Evolutionary conservation across 2,888 invertebrate species (phyloP).

Genomic region (Melieria crassipennis): DNA sequence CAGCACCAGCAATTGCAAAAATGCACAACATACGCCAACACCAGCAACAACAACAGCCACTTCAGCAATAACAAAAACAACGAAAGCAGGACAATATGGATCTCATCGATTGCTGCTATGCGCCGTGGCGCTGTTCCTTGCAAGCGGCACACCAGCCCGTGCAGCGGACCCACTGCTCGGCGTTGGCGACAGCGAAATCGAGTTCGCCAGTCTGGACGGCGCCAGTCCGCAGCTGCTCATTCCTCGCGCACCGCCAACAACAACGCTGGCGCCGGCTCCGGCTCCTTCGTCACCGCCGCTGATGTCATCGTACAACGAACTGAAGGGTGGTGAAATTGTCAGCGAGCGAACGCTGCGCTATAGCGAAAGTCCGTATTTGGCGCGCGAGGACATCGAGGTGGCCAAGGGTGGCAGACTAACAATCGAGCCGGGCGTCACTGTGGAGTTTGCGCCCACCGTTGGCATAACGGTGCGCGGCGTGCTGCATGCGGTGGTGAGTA

Average conservation of each 20-base stretch:
- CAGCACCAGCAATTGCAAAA: constrained; percentile 3
- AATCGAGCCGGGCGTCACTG: constrained; percentile 89
- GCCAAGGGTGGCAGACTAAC: constrained; percentile 81
- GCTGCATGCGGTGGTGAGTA: constrained; percentile 87
- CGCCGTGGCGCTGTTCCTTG: too few relatives aligned
- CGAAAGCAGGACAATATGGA: background rate
- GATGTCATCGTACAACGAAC: constrained; percentile 57
- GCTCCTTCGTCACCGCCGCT: constrained; percentile 49
- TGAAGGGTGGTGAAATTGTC: constrained; percentile 61
- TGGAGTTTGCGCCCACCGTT: constrained; percentile 90
- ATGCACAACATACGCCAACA: constrained; percentile 2
- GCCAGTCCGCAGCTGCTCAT: constrained; percentile 51
- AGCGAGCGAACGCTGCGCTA: constrained; percentile 60
- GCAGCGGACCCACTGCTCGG: background rate
- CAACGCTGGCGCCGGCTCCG: constrained; percentile 23
- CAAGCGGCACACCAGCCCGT: too few relatives aligned
- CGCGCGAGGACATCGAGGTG: constrained; percentile 82
- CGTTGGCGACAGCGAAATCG: constrained; percentile 48
- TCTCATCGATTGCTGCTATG: too few relatives aligned
- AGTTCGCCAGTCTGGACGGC: constrained; percentile 58
- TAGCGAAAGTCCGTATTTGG: constrained; percentile 77
- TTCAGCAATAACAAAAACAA: background rate
- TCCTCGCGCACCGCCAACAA: constrained; percentile 39
- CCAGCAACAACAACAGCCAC: background rate
- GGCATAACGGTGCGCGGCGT: constrained; percentile 93